A percentile compares a stretch with the other conserved stretches of the same genome.
Evolutionary conservation across 2,113 vertebrate genomes (phyloP).

Genomic region (Stegostoma tigrinum): DNA sequence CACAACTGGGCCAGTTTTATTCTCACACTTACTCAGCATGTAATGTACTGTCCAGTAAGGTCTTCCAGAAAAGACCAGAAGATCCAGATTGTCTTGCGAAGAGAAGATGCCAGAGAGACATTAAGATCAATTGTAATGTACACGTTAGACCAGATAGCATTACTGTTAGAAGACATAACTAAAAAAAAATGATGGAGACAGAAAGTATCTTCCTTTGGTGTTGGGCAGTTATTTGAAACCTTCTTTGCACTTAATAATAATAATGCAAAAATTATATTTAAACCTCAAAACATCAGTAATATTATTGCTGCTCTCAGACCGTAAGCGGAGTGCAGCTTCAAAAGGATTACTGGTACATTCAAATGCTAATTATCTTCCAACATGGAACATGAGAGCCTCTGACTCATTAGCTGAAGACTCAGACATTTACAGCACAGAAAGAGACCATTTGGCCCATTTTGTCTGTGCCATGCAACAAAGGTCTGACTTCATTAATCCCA

Average conservation of each 20-base stretch:
- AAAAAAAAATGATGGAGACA: background rate
- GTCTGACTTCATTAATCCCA: no score
- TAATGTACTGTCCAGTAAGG: background rate
- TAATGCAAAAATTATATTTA: background rate
- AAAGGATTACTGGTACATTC: background rate
- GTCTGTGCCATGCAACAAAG: no score
- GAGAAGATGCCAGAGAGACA: background rate
- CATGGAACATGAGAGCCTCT: background rate
- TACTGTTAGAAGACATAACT: background rate
- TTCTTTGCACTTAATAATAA: background rate
- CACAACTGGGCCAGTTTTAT: background rate
- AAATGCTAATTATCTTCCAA: background rate
- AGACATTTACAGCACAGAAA: no score
- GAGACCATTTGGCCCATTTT: no score
- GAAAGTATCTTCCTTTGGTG: background rate
- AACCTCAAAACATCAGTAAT: background rate
- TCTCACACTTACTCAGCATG: background rate
- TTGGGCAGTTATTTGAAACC: conserved; percentile 2
- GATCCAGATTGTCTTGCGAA: background rate
- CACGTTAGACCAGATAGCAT: background rate
- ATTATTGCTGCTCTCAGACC: background rate
- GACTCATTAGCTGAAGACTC: background rate
- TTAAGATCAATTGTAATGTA: background rate
- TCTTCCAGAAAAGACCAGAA: background rate
- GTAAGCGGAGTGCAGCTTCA: background rate